Percentiles rank a stretch among this genome's conserved stretches.
These are phyloP conservation scores for Tineola bisselliella DNA, from an alignment of 2,888 invertebrate species.

Conservation along the genomic window DNA sequence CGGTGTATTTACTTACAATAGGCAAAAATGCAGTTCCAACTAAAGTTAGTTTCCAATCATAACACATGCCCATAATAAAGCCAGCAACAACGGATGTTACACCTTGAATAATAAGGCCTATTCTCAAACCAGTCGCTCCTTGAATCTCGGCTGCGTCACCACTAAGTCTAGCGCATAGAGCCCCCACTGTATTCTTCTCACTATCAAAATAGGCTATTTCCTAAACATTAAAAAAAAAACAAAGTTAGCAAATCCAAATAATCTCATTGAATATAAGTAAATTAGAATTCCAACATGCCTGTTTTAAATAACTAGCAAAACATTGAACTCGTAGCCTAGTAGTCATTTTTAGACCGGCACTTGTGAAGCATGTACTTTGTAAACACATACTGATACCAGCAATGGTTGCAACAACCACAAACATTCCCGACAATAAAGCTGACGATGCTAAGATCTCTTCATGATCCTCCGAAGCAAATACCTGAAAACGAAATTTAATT, in stretches of 20 bases:
- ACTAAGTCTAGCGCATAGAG: slow-evolving; percentile 70
- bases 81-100: slow-evolving; percentile 70
- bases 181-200: slow-evolving; percentile 69
- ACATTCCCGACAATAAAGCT: slow-evolving; percentile 71
- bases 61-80: slow-evolving; percentile 64
- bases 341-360: slow-evolving; percentile 81
- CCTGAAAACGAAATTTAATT: too few relatives aligned
- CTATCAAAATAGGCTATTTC: slow-evolving; percentile 74
- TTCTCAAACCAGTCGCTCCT: slow-evolving; percentile 70
- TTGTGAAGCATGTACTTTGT: slow-evolving; percentile 77
- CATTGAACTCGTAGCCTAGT: slow-evolving; percentile 65
- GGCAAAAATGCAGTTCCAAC: slow-evolving; percentile 70
- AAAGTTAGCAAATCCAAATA: background rate
- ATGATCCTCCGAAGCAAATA: slow-evolving; percentile 68
- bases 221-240: slow-evolving; percentile 24
- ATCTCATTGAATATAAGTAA: background rate
- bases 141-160: slow-evolving; percentile 73
- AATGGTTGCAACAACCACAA: slow-evolving; percentile 72
- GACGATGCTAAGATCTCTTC: slow-evolving; percentile 65
- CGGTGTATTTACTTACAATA: slow-evolving; percentile 55
- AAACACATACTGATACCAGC: slow-evolving; percentile 74
- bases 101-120: slow-evolving; percentile 70
- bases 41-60: slow-evolving; percentile 71
- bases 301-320: slow-evolving; percentile 66
- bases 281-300: slow-evolving; percentile 27